phyloP scores from a whole-genome alignment of 2,113 vertebrate species.

The Aegithalos caudatus region DNA sequence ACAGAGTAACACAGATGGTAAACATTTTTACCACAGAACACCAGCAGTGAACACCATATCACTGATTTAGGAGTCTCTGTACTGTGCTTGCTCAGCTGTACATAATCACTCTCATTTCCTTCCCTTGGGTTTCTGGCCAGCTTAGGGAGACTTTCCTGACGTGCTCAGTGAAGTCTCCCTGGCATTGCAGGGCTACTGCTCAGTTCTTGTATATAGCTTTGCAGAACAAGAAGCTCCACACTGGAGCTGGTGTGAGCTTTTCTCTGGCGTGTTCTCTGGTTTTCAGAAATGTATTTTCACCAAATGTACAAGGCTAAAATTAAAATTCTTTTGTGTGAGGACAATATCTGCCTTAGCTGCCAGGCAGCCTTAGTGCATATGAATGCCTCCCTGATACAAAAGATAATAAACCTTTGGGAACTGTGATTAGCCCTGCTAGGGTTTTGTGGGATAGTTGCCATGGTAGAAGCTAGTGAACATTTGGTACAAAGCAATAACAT shows the following conservation, averaged over 20 bases:
- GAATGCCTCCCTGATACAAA: neutral
- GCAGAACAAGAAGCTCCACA: neutral
- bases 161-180: neutral
- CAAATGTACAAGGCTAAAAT: neutral
- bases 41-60: constrained; percentile 58
- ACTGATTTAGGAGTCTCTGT: constrained; percentile 48
- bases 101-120: constrained; percentile 67
- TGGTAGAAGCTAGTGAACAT: constrained; percentile 20
- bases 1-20: constrained; percentile 64
- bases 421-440: constrained; percentile 50
- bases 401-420: constrained; percentile 35
- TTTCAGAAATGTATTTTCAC: neutral
- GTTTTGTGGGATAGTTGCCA: constrained; percentile 52
- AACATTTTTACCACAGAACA: constrained; percentile 64
- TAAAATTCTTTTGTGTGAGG: neutral
- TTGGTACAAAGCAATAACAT: constrained; percentile 49
- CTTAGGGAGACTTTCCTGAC: constrained; percentile 13
- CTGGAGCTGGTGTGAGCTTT: neutral
- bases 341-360: neutral
- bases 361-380: neutral
- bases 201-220: neutral
- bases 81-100: constrained; percentile 70
- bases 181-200: neutral
- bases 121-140: constrained; percentile 58
- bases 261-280: neutral